phyloP scores from a whole-genome alignment of 2,888 invertebrate genomes.

The Thecophora atra region DNA sequence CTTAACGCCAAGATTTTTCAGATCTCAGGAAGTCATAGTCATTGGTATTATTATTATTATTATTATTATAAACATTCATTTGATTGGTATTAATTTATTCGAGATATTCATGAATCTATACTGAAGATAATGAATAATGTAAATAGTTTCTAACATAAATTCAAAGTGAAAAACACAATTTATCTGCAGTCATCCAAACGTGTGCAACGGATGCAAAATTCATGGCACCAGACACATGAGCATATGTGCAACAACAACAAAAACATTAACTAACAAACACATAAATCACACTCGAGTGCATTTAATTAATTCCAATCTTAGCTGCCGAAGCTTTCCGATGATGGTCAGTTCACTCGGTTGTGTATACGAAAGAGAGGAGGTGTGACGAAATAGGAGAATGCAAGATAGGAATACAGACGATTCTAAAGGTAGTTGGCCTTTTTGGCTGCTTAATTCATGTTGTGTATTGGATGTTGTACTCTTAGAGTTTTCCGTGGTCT shows the following conservation, averaged over 20 bases:
- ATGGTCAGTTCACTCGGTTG: too few species aligned
- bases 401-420: not conserved
- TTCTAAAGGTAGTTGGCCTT: not conserved
- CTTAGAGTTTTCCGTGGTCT: too few species aligned
- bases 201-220: not conserved
- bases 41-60: too few species aligned
- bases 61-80: not conserved
- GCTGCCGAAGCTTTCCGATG: not conserved
- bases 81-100: not conserved
- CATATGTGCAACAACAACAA: conserved; percentile 13
- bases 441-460: not conserved
- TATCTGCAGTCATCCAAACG: conserved; percentile 15
- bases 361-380: not conserved
- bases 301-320: conserved; percentile 47
- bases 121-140: not conserved
- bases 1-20: too few species aligned
- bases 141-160: conserved; percentile 23
- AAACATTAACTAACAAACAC: conserved; percentile 18
- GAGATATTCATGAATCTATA: not conserved
- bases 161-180: conserved; percentile 8
- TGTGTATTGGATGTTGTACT: too few species aligned
- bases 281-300: conserved; percentile 51
- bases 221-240: not conserved
- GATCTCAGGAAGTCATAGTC: too few species aligned
- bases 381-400: too few species aligned